These are phyloP conservation scores for Cheilinus undulatus DNA, from an alignment of 2,113 vertebrate species.

Conservation along the genomic window DNA sequence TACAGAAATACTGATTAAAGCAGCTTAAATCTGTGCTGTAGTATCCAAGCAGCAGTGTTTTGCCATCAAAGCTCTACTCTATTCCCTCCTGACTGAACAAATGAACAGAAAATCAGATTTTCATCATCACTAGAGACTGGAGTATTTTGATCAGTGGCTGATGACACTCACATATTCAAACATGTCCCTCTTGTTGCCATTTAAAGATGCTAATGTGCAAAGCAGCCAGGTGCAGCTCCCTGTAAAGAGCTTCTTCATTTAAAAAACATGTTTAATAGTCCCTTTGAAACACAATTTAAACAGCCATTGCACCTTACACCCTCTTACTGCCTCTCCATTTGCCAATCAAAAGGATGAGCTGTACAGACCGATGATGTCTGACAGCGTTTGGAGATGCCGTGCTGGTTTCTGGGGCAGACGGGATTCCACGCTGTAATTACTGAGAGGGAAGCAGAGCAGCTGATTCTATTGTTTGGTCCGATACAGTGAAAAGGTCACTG, in stretches of 20 bases:
- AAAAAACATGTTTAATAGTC: not conserved
- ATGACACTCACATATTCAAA: not conserved
- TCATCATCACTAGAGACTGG: not conserved
- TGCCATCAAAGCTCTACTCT: not conserved
- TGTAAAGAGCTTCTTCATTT: not conserved
- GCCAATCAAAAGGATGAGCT: constrained; percentile 30
- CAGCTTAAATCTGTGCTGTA: not conserved
- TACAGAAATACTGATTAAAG: not conserved
- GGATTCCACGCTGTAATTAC: constrained; percentile 50
- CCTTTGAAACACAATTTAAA: constrained; percentile 27
- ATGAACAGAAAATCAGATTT: not conserved
- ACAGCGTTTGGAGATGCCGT: constrained; percentile 9
- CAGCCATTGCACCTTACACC: constrained; percentile 15
- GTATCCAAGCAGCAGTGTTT: not conserved
- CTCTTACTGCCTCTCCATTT: constrained; percentile 28
- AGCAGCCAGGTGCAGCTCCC: constrained; percentile 11
- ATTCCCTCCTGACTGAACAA: not conserved
- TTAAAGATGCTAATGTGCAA: not conserved
- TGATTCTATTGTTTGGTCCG: constrained; percentile 47
- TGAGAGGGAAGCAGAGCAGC: constrained; percentile 27
- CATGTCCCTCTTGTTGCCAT: not conserved
- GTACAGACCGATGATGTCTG: constrained; percentile 30
- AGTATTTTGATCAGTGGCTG: not conserved
- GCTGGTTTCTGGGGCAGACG: constrained; percentile 40
- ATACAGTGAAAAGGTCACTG: constrained; percentile 58